Conservation (phyloP, 2,113 vertebrate species). For the Chinchilla lanigera region DNA sequence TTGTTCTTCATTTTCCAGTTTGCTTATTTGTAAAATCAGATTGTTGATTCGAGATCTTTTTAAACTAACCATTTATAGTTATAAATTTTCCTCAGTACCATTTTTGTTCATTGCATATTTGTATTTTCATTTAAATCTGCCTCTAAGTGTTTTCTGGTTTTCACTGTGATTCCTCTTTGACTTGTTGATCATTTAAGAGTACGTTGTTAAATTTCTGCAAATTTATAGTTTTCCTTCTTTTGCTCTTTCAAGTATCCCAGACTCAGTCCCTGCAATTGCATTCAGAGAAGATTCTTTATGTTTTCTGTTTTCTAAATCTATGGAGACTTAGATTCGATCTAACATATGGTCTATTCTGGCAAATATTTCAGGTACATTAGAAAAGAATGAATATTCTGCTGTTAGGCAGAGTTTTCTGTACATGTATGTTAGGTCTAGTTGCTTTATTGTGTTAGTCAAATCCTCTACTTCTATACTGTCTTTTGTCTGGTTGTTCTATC, state of each 20-base stretch:
- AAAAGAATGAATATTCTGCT: background rate
- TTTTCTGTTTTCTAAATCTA: background rate
- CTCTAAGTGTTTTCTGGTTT: background rate
- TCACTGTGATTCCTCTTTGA: background rate
- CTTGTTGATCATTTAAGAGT: background rate
- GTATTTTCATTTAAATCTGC: background rate
- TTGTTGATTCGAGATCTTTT: background rate
- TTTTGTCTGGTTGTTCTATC: background rate
- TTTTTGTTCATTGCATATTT: background rate
- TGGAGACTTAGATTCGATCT: background rate
- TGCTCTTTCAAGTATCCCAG: background rate
- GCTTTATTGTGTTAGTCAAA: background rate
- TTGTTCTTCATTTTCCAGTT: background rate
- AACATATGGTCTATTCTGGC: background rate
- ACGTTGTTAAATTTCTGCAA: background rate
- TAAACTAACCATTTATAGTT: background rate
- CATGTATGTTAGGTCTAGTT: background rate
- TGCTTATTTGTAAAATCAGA: slow-evolving; percentile 16
- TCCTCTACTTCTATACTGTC: background rate
- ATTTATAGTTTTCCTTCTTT: background rate
- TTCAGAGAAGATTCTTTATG: background rate
- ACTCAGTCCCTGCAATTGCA: background rate
- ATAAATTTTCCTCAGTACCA: background rate
- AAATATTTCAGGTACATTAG: background rate
- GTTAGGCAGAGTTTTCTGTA: background rate